A percentile compares a stretch with the other conserved stretches of the same genome.
Conservation (phyloP, 2,113 vertebrate species). For the Cinclus cinclus region DNA sequence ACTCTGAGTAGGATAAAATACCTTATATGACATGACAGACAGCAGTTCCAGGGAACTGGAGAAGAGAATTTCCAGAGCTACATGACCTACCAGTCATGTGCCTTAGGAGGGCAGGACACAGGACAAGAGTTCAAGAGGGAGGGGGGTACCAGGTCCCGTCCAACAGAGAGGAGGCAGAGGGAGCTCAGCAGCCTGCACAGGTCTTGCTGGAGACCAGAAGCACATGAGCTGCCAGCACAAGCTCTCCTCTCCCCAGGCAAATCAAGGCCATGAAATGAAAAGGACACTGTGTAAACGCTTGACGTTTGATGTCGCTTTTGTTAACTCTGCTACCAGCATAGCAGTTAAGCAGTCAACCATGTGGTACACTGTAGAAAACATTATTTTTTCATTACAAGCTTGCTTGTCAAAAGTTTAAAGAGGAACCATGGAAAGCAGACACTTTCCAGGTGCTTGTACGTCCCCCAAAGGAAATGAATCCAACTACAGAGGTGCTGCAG, state of each 20-base stretch:
- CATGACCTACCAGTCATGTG: rapidly evolving
- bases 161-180: background rate
- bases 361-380: background rate
- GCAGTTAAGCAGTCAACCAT: background rate
- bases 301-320: background rate
- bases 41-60: background rate
- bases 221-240: background rate
- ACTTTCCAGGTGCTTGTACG: background rate
- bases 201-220: background rate
- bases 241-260: background rate
- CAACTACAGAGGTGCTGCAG: background rate
- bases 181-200: background rate
- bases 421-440: background rate
- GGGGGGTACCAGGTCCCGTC: background rate
- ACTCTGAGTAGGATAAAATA: background rate
- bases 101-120: background rate
- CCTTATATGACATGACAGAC: background rate
- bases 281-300: background rate
- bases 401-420: background rate
- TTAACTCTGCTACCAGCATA: background rate
- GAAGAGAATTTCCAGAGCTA: background rate
- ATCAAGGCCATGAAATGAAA: background rate
- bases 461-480: background rate
- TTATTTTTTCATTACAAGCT: background rate
- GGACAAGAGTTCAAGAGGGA: background rate